These are phyloP conservation scores for Peromyscus nudipes DNA, from an alignment of 2,797 vertebrate genomes.

Conservation along the genomic window DNA sequence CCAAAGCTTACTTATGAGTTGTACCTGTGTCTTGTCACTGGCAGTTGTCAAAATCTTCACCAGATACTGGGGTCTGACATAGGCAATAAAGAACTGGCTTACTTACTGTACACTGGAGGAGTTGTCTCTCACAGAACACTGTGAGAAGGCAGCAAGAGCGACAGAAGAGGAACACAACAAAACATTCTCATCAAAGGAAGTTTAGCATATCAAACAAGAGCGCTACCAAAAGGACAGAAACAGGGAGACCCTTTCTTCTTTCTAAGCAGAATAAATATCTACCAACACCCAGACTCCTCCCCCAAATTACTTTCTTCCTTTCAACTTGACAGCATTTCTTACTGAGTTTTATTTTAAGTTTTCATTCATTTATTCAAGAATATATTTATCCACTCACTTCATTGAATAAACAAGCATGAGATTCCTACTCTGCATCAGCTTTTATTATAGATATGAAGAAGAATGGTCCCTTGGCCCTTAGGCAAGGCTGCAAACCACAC, in stretches of 20 bases:
- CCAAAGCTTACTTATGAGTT: slow-evolving; percentile 55
- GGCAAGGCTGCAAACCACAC: background rate
- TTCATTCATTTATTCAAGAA: slow-evolving; percentile 40
- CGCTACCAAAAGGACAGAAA: slow-evolving; percentile 50
- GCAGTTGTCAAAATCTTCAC: slow-evolving; percentile 62
- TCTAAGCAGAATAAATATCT: slow-evolving; percentile 59
- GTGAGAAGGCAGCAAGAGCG: slow-evolving; percentile 36
- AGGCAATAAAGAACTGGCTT: slow-evolving; percentile 54
- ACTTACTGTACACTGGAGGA: slow-evolving; percentile 31
- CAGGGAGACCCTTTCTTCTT: slow-evolving; percentile 48
- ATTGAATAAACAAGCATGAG: slow-evolving; percentile 10
- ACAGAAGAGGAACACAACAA: slow-evolving; percentile 56
- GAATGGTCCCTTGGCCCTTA: background rate
- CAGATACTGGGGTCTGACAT: background rate
- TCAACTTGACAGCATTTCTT: slow-evolving; percentile 56
- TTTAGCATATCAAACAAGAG: slow-evolving; percentile 72
- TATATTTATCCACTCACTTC: slow-evolving; percentile 29
- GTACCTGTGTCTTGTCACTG: slow-evolving; percentile 41
- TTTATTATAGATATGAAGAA: slow-evolving; percentile 3
- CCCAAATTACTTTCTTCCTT: background rate
- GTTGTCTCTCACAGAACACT: slow-evolving; percentile 24
- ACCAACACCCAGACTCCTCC: background rate
- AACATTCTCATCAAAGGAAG: slow-evolving; percentile 57
- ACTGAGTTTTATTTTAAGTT: slow-evolving; percentile 48
- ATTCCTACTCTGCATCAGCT: slow-evolving; percentile 7